These are phyloP conservation scores for Ranitomeya imitator DNA, from an alignment of 2,113 vertebrate species.

Conservation along the genomic window DNA sequence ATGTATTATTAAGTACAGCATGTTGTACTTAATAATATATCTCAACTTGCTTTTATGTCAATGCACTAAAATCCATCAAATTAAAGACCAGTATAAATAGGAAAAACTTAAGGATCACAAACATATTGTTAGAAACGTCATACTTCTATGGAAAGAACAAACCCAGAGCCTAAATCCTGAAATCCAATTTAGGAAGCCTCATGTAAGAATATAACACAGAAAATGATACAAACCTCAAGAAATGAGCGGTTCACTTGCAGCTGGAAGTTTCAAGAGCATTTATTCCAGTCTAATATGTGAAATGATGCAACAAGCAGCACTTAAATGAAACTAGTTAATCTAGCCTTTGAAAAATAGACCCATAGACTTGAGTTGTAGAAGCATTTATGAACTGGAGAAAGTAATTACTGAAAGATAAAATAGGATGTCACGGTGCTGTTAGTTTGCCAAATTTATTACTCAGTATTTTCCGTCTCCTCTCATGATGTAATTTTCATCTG, in stretches of 20 bases:
- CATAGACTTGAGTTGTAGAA: constrained; percentile 39
- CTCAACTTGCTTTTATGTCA: not conserved
- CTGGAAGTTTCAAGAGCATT: constrained; percentile 29
- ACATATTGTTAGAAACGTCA: not conserved
- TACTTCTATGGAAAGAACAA: constrained; percentile 11
- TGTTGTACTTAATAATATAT: not conserved
- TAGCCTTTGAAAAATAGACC: constrained; percentile 37
- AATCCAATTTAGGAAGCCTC: constrained; percentile 37
- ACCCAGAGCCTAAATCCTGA: constrained; percentile 17
- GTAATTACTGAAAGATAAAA: constrained; percentile 49
- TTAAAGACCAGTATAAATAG: not conserved
- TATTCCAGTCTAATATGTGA: constrained; percentile 39
- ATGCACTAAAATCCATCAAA: not conserved
- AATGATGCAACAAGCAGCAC: constrained; percentile 41
- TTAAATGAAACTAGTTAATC: constrained; percentile 46
- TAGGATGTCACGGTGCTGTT: constrained; percentile 38
- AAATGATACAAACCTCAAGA: constrained; percentile 25
- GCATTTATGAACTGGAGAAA: constrained; percentile 47
- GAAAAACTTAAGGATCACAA: not conserved
- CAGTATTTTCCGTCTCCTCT: not conserved
- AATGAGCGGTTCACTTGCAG: constrained; percentile 4
- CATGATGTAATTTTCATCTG: constrained; percentile 41
- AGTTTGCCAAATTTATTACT: constrained; percentile 37
- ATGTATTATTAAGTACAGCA: too few relatives aligned
- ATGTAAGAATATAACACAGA: constrained; percentile 15